Percentiles rank a stretch among this genome's conserved stretches.
Conservation (phyloP, 2,113 vertebrate genomes). For the Xiphophorus hellerii region DNA sequence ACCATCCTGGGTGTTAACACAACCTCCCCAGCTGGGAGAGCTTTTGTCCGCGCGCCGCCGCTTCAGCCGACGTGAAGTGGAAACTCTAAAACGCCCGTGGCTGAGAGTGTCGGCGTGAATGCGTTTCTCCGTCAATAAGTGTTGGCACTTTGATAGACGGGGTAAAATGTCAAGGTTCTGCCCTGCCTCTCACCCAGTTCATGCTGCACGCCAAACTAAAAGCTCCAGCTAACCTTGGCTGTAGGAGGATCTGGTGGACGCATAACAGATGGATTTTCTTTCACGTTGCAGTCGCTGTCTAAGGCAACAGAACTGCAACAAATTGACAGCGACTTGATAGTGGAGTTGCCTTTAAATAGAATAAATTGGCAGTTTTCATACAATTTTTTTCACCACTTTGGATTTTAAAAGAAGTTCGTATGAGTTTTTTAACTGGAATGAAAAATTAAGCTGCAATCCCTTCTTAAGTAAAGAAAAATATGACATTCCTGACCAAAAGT, state of each 20-base stretch:
- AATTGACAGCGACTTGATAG: too few species aligned
- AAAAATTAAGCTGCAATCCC: background rate
- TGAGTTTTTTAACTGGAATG: too few species aligned
- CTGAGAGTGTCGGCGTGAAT: slow-evolving; percentile 47
- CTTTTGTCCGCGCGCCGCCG: background rate
- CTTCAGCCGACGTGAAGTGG: slow-evolving; percentile 36
- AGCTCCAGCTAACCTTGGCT: background rate
- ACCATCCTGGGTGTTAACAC: slow-evolving; percentile 7
- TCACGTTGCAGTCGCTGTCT: background rate
- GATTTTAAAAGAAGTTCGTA: background rate
- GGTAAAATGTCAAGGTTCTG: slow-evolving; percentile 51
- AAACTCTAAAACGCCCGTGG: slow-evolving; percentile 31
- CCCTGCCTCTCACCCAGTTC: slow-evolving; percentile 1
- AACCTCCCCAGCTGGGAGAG: background rate
- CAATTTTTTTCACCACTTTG: background rate
- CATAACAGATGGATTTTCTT: background rate
- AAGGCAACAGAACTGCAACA: background rate
- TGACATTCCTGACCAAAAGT: background rate
- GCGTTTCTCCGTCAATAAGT: slow-evolving; percentile 47
- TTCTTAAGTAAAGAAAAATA: background rate
- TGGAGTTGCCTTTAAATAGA: background rate
- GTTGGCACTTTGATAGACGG: slow-evolving; percentile 35
- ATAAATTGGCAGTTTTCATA: background rate
- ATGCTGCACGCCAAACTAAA: background rate
- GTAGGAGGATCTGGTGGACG: background rate